Conservation (phyloP, 1,140 invertebrate species). For the Cyclargus thomasi region DNA sequence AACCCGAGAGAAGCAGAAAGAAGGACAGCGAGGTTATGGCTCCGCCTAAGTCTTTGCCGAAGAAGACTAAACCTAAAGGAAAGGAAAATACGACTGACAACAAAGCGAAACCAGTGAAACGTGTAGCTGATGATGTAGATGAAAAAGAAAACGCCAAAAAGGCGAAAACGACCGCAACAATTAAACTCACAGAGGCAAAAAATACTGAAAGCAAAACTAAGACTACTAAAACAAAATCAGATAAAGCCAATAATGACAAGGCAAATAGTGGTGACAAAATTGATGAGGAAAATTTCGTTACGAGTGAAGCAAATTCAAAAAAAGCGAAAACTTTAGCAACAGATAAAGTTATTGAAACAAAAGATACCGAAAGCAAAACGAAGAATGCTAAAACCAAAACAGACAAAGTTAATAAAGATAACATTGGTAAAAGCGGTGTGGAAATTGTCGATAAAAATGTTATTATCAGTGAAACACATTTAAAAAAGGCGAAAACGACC, state of each 20-base stretch:
- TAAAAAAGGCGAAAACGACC: conserved; percentile 21
- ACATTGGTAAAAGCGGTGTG: too few relatives aligned
- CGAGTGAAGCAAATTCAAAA: not conserved
- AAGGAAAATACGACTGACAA: conserved; percentile 31
- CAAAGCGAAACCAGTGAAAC: conserved; percentile 22
- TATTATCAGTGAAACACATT: too few relatives aligned
- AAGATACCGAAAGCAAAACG: not conserved
- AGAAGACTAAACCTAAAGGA: conserved; percentile 40
- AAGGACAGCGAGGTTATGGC: conserved; percentile 49
- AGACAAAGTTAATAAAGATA: not conserved
- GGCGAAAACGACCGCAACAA: conserved; percentile 16
- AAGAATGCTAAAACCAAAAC: not conserved
- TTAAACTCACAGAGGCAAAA: not conserved
- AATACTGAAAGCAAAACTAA: not conserved
- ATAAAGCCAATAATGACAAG: not conserved
- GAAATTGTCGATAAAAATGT: too few relatives aligned
- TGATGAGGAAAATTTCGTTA: not conserved
- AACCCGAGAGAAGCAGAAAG: conserved; percentile 24
- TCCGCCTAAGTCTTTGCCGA: conserved; percentile 50
- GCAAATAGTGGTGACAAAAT: not conserved
- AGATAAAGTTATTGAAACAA: not conserved
- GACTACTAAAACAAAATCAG: not conserved
- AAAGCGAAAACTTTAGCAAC: not conserved
- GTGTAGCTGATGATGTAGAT: not conserved
- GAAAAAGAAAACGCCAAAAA: conserved; percentile 9